Evolutionary conservation across 2,888 invertebrate species (phyloP), one percentile per base, ranked within the genome.

Genomic region (Cephalotes varians): DNA sequence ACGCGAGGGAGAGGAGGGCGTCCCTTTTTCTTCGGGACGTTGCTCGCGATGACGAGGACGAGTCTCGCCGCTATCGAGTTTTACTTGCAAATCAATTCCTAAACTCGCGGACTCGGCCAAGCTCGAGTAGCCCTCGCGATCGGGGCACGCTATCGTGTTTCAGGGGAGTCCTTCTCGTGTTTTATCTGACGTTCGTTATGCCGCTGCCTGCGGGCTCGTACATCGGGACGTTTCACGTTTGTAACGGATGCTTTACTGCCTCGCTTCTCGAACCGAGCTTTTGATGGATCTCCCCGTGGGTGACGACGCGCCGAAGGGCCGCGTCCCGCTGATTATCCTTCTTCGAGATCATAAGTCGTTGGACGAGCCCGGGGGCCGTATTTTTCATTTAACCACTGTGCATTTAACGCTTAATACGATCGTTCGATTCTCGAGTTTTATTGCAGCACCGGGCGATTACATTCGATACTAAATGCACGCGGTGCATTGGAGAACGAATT

Each of bases 31-130:
- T 80, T 60, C 28, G 12, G 65, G 31, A 37, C 77, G 67, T 64
- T 28, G 31, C 72, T 54, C 72, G 64, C 65, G 64, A 76, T 83
- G 85, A 87, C 87, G 85, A 85, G 86, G 82, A 28, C 34, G 51
- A 73, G 28, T 56, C 25, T n/a, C 72, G 51, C 51, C 10, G 51
- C 31, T 80, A 88, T 90, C 91, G 89, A 89, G 91, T 92, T 92
- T 93, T 93, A 90, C 92, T 93, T 93, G 93, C 92, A 93, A 93
- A 93, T 93, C 92, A 91, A 93, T 90, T 91, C 90, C 93, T 93
- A 93, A 93, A 92, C 92, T 92, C 91, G 83, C 84, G 71, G n/a
- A 51, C 76, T 82, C 58, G 82, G 77, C 86, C 86, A 86, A 31
- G 44, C 51, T 28, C 65, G 44, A 69, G n/a, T n/a, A n/a, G 31